Evolutionary conservation across 2,797 vertebrate genomes (phyloP), one percentile per base, ranked within the genome.

Genomic region (Cryptoblepharus egeriae): DNA sequence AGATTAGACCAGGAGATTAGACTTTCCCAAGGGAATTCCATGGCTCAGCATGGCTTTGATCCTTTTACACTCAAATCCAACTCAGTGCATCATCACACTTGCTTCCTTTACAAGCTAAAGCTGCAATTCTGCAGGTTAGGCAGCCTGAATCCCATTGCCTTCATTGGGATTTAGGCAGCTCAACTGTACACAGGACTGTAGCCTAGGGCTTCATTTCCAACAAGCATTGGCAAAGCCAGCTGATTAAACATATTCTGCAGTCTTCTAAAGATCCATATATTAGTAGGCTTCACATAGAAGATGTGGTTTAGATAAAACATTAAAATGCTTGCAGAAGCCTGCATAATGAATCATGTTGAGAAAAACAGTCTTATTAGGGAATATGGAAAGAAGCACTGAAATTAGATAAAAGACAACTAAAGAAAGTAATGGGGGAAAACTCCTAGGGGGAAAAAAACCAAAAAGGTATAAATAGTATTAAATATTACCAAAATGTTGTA

Each of bases 201-300:
- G 32, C 32, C 30, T 55, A 12, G 55, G 69, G 22, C 26, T 71
- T 30, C 28, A 13, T 74, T 74, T 64, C 35, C 45, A 81, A 49
- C 24, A 57, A 67, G 10, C 32, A 75, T 67, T 32, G 67, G 52
- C 49, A 68, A 68, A 75, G 52, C n/a, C 35, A 75, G 39, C 55
- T 82, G n/a, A 76, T 70, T 49, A 71, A 84, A 39, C 30, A 75
- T 26, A 72, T 90, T 67, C 85, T 64, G 42, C 28, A 28, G 18
- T 45, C 71, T 81, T 67, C 71, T 32, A 30, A 39, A 35, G 22
- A 63, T 42, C 24, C 67, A 88, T 76, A 57, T 35, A 28, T 70
- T 88, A 84, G 5, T 81, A 72, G 70, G 68, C 18, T 82, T 89
- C 80, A 30, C 76, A 67, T 74, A 64, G 57, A 69, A 86, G 35